phyloP scores from a whole-genome alignment of 2,113 vertebrate genomes.

The Pomatostomus ruficeps region DNA sequence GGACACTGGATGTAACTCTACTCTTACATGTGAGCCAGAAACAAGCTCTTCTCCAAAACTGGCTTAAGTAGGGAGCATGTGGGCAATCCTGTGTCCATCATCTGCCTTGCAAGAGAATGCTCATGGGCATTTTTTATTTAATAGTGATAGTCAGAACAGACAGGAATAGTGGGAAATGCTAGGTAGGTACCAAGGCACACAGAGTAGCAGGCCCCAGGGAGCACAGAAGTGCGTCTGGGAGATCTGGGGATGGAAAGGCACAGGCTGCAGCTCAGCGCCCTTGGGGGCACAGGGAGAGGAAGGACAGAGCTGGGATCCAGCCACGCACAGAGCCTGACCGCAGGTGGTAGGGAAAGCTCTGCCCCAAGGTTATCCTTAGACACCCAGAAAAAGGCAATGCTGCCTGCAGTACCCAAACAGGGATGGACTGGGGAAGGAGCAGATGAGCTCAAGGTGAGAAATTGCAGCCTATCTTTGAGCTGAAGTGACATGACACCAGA shows the following conservation, averaged over 20 bases:
- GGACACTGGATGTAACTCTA: not conserved
- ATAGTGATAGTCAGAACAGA: not conserved
- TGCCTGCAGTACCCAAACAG: not conserved
- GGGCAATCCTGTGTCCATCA: rapidly evolving
- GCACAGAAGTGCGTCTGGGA: not conserved
- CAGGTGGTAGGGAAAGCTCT: not conserved
- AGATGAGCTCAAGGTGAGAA: not conserved
- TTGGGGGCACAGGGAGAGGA: not conserved
- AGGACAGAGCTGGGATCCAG: not conserved
- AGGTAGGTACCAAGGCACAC: not conserved
- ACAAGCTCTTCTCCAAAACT: not conserved
- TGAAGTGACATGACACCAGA: not conserved
- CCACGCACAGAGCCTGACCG: rapidly evolving
- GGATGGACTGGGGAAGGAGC: not conserved
- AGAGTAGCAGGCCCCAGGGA: not conserved
- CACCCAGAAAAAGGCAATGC: not conserved
- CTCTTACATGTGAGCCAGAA: not conserved
- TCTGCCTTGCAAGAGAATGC: rapidly evolving
- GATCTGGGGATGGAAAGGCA: not conserved
- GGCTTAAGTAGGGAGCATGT: not conserved
- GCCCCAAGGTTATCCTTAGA: not conserved
- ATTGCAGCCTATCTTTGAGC: not conserved
- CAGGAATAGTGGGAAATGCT: not conserved
- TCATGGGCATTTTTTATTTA: not conserved
- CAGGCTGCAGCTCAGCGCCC: not conserved